Evolutionary conservation across 2,113 vertebrate genomes (phyloP).

Genomic region (Centrocercus urophasianus): DNA sequence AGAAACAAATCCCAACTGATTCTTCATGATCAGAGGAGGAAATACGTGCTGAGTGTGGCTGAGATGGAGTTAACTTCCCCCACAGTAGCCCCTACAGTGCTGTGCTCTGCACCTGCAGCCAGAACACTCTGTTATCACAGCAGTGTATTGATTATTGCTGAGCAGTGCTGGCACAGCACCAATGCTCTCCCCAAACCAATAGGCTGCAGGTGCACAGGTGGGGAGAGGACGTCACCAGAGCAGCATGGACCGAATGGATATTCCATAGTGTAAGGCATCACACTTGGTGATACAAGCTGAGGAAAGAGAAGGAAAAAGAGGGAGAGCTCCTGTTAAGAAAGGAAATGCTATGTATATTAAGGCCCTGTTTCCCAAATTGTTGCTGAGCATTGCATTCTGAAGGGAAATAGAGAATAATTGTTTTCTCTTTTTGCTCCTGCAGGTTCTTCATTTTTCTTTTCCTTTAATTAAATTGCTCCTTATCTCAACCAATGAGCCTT

Average conservation of each 20-base stretch:
- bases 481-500: neutral
- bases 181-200: neutral
- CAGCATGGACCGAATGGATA: neutral
- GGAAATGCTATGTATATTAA: neutral
- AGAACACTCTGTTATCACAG: neutral
- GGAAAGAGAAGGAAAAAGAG: neutral
- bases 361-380: neutral
- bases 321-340: neutral
- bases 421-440: neutral
- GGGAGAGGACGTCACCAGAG: neutral
- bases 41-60: neutral
- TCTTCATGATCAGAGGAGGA: rapidly evolving
- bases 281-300: neutral
- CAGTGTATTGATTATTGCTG: neutral
- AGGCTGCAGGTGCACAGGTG: neutral
- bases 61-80: neutral
- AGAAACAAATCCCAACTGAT: neutral
- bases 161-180: neutral
- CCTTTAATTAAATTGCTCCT: neutral
- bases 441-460: neutral
- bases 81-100: neutral
- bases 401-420: neutral
- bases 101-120: neutral
- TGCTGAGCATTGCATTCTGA: neutral
- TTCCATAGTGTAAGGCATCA: neutral